These are phyloP conservation scores for Heliothis virescens DNA, from an alignment of 1,140 invertebrate species.

Conservation along the genomic window DNA sequence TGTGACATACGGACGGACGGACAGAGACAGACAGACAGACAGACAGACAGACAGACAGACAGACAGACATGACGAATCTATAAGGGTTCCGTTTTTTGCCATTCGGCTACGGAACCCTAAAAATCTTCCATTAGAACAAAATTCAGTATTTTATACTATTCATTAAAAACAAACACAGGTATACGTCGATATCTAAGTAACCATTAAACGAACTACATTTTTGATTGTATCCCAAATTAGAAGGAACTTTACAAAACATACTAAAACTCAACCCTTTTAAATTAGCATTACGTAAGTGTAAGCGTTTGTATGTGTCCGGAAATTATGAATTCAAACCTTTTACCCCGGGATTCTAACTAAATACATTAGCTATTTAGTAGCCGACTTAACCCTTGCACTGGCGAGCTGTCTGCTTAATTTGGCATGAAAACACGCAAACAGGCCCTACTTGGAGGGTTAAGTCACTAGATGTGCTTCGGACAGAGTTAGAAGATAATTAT, in stretches of 20 bases:
- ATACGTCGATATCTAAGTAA: too few species aligned
- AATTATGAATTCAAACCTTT: conserved; percentile 74
- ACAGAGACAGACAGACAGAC: too few species aligned
- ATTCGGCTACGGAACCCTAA: too few species aligned
- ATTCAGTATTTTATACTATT: too few species aligned
- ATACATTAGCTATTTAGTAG: conserved; percentile 71
- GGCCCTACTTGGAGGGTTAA: conserved; percentile 40
- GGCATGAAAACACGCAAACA: conserved; percentile 70
- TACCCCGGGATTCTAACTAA: conserved; percentile 62
- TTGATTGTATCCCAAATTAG: conserved; percentile 7
- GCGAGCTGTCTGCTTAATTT: conserved; percentile 68
- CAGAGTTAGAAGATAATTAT: not conserved
- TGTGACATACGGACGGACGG: too few species aligned
- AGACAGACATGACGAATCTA: too few species aligned
- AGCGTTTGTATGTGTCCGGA: conserved; percentile 48
- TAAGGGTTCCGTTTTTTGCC: too few species aligned
- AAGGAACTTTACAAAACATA: conserved; percentile 22
- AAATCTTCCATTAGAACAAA: too few species aligned
- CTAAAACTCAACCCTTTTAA: conserved; percentile 13
- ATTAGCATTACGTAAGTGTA: conserved; percentile 40
- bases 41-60: too few species aligned
- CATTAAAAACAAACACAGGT: too few species aligned
- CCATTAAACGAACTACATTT: not conserved
- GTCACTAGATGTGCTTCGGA: conserved; percentile 53
- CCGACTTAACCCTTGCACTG: conserved; percentile 56